Evolutionary conservation across 1,140 invertebrate species (phyloP).

Genomic region (Panulirus ornatus): DNA sequence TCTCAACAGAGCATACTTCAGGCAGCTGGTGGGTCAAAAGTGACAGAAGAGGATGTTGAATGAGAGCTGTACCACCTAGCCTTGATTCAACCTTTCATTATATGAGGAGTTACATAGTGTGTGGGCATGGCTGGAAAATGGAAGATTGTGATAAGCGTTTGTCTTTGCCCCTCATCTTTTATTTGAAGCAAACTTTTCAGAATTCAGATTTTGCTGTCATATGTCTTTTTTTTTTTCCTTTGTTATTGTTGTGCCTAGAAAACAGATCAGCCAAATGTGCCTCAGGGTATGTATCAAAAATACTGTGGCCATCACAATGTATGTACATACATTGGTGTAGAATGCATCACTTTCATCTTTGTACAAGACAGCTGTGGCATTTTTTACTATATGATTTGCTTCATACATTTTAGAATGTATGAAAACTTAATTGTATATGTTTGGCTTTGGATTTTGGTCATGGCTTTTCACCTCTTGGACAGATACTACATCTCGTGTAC

Average conservation of each 20-base stretch:
- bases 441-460: not conserved
- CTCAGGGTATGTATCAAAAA: too few species aligned
- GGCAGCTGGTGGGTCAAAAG: conserved; percentile 65
- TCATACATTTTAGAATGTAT: too few species aligned
- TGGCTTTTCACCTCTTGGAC: not conserved
- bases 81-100: not conserved
- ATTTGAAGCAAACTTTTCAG: not conserved
- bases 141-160: not conserved
- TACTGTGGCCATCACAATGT: too few species aligned
- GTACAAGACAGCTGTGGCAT: too few species aligned
- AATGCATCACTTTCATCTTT: too few species aligned
- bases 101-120: not conserved
- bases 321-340: too few species aligned
- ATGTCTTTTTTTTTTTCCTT: not conserved
- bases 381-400: too few species aligned
- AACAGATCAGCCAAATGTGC: not conserved
- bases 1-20: conserved; percentile 68
- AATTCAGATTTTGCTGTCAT: not conserved
- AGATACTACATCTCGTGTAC: not conserved
- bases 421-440: not conserved
- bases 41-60: conserved; percentile 72
- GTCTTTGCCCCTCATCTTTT: not conserved
- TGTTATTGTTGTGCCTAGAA: not conserved
- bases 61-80: conserved; percentile 34
- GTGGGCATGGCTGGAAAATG: not conserved